Evolutionary conservation across 2,888 invertebrate species (phyloP), one percentile per base, ranked within the genome.

Genomic region (Argyresthia goedartella): DNA sequence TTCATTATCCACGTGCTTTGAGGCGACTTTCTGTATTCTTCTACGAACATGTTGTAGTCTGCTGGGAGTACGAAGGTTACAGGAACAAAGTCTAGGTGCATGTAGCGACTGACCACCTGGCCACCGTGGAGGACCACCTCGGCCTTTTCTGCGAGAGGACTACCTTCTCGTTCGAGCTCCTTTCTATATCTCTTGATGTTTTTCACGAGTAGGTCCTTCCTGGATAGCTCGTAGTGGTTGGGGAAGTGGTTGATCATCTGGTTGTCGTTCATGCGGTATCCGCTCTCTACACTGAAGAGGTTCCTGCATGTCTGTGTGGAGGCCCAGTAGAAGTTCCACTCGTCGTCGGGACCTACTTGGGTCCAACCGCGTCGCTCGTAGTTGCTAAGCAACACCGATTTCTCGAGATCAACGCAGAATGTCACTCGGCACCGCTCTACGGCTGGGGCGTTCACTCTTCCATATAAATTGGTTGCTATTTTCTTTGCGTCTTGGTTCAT

Each of bases 1-100:
- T 98, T 98, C 93, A 98, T 96, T 58, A 98, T 98, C 98, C 98
- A 98, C 0, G 97, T 98, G 62, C 95, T 95, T 69, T 95, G 94
- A 0, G 97, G 97, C 59, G 93, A 94, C 81, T 96, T 97, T 52
- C 97, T 89, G 73, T 97, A 98, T 71, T 98, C 97, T 71, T 98
- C 97, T 1, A 97, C 97, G 76, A 98, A 98, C 91, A 97, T 93
- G 73, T 97, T 98, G 75, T 98, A 98, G 79, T 98, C 98, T 49
- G 96, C 95, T 1, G 98, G 98, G 50, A 98, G 84, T 41, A 98
- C 95, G 73, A 95, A 98, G 0, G 98, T 98, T 15, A 95, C 91
- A 0, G 98, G 98, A 58, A 98, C 94, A 64, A 98, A 96, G 80
- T 98, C 97, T 69, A 96, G 86, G 71, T 95, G 90, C 49, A 94